Conservation (phyloP, 2,797 vertebrate genomes). For the Aldrovandia affinis region DNA sequence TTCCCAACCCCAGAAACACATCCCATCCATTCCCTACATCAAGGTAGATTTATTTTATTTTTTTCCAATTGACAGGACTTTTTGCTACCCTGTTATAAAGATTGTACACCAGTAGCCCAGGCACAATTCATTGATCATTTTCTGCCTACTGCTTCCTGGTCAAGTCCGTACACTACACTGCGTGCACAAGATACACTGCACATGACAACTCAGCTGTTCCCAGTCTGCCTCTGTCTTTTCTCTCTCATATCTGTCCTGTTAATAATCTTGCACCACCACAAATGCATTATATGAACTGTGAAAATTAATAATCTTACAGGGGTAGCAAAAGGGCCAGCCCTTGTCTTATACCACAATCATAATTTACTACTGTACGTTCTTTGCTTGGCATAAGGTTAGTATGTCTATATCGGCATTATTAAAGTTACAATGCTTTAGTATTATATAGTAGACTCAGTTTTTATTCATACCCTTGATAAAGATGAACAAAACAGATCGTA, state of each 20-base stretch:
- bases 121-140: conserved; percentile 43
- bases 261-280: not conserved
- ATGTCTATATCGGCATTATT: conserved; percentile 33
- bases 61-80: conserved; percentile 38
- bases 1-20: conserved; percentile 28
- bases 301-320: conserved; percentile 44
- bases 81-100: conserved; percentile 49
- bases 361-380: conserved; percentile 25
- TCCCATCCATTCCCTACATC: not conserved
- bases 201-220: conserved; percentile 44
- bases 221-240: conserved; percentile 25
- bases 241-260: not conserved
- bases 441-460: no score
- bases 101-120: conserved; percentile 40
- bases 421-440: conserved; percentile 36
- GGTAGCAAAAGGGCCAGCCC: conserved; percentile 41
- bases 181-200: conserved; percentile 33
- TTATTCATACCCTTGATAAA: no score
- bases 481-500: no score
- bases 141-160: conserved; percentile 25
- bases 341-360: conserved; percentile 29
- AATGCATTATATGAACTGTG: conserved; percentile 43
- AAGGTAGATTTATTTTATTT: not conserved
- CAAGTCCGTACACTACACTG: conserved; percentile 38
- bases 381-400: conserved; percentile 35